Conservation (phyloP, 2,113 vertebrate genomes). For the Pithys albifrons region DNA sequence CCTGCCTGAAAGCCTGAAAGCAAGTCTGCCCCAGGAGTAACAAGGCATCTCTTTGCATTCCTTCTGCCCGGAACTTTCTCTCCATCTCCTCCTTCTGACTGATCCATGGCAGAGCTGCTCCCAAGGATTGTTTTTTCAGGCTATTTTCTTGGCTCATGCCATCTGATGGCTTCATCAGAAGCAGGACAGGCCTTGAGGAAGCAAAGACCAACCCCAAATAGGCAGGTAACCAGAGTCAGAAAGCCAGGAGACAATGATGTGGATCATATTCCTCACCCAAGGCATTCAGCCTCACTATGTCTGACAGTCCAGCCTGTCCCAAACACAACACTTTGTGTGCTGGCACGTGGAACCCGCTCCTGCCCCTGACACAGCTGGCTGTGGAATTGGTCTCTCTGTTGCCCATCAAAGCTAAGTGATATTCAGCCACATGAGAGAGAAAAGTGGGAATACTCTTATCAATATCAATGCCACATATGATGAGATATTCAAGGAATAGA, state of each 20-base stretch:
- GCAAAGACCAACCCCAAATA: neutral
- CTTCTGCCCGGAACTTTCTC: neutral
- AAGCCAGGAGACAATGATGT: fast-evolving
- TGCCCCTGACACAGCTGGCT: neutral
- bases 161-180: neutral
- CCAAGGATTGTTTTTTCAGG: neutral
- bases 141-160: neutral
- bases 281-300: fast-evolving
- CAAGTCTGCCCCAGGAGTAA: neutral
- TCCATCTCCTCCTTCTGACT: neutral
- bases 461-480: neutral
- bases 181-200: neutral
- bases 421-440: neutral
- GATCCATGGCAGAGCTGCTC: neutral
- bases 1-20: neutral
- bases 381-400: neutral
- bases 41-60: neutral
- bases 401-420: neutral
- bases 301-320: neutral
- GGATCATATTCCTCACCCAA: neutral
- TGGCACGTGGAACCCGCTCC: fast-evolving
- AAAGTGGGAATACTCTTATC: neutral
- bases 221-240: neutral
- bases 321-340: neutral
- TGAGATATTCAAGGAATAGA: neutral